Evolutionary conservation across 2,888 invertebrate species (phyloP).

Genomic region (Pristionchus entomophagus): DNA sequence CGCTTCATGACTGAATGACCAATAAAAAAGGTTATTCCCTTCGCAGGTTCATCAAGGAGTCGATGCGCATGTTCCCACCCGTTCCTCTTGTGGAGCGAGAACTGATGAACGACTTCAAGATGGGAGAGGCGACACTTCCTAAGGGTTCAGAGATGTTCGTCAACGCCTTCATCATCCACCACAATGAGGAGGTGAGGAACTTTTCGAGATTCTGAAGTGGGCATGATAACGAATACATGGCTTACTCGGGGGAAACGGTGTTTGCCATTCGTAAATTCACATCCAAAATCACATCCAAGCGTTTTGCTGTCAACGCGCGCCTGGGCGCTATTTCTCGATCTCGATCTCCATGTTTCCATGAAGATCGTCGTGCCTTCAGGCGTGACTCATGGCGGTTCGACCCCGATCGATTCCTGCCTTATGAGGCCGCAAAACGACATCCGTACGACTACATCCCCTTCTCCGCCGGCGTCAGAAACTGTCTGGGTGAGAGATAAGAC

Average conservation of each 20-base stretch:
- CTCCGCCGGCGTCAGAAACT: constrained; percentile 52
- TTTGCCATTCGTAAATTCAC: too few relatives aligned
- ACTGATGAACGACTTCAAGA: constrained; percentile 65
- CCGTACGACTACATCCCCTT: constrained; percentile 52
- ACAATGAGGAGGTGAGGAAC: constrained; percentile 67
- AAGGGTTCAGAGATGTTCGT: constrained; percentile 62
- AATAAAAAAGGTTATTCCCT: too few relatives aligned
- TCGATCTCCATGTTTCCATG: too few relatives aligned
- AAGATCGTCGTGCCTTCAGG: too few relatives aligned
- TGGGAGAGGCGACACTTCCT: constrained; percentile 51
- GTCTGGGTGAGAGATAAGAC: constrained; percentile 51
- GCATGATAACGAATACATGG: neutral
- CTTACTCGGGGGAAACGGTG: too few relatives aligned
- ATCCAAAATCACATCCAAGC: too few relatives aligned
- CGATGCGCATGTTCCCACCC: constrained; percentile 46
- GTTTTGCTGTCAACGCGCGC: too few relatives aligned
- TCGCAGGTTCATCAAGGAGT: constrained; percentile 43
- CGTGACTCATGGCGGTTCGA: constrained; percentile 75
- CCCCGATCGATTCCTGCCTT: constrained; percentile 76
- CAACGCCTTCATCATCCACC: constrained; percentile 67
- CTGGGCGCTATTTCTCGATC: too few relatives aligned
- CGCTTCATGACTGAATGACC: too few relatives aligned
- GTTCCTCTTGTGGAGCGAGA: constrained; percentile 43
- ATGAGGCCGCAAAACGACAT: constrained; percentile 57
- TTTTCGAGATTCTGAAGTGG: too few relatives aligned